phyloP scores from a whole-genome alignment of 2,888 invertebrate genomes.

The Tuta absoluta region DNA sequence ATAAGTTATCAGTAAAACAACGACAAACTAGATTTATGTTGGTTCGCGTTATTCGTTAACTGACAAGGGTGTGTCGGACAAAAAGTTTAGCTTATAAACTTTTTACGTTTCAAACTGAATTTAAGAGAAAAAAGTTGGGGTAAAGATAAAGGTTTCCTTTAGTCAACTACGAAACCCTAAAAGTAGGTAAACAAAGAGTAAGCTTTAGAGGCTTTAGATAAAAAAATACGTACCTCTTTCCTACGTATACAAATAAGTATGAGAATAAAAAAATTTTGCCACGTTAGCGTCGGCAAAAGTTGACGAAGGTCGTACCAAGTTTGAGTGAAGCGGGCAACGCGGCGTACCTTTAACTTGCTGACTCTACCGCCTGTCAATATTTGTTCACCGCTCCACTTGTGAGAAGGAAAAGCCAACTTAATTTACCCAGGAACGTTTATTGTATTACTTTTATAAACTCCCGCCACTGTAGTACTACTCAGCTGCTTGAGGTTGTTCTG shows the following conservation, averaged over 20 bases:
- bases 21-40: background rate
- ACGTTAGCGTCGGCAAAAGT: conserved; percentile 20
- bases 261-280: conserved; percentile 1
- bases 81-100: too few species aligned
- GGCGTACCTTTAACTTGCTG: conserved; percentile 12
- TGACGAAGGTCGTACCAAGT: conserved; percentile 30
- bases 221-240: background rate
- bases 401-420: conserved; percentile 52
- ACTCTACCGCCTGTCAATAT: conserved; percentile 52
- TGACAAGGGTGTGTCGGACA: too few species aligned
- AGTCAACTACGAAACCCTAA: too few species aligned
- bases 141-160: too few species aligned
- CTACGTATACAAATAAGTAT: background rate
- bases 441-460: conserved; percentile 56
- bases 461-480: conserved; percentile 18
- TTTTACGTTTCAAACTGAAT: too few species aligned
- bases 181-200: background rate
- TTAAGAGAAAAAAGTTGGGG: too few species aligned
- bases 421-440: conserved; percentile 58
- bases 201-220: too few species aligned
- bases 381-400: conserved; percentile 52
- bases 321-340: conserved; percentile 27
- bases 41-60: background rate
- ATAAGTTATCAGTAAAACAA: background rate
- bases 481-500: background rate